Conservation (phyloP, 2,113 vertebrate genomes). For the Elaphurus davidianus region DNA sequence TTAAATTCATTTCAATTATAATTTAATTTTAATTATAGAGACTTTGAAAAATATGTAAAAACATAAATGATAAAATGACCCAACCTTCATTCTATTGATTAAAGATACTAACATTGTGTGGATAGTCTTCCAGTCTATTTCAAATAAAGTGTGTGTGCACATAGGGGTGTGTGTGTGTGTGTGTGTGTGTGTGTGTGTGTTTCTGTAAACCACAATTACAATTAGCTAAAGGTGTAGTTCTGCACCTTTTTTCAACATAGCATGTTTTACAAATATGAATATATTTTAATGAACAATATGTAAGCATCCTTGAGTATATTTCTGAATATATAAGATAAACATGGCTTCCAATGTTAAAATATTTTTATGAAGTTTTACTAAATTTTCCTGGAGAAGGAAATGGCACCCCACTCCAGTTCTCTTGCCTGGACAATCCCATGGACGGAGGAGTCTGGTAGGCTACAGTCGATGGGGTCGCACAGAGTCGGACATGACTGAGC, state of each 20-base stretch:
- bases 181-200: background rate
- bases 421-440: background rate
- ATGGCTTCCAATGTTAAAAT: background rate
- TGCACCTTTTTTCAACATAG: background rate
- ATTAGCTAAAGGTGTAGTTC: background rate
- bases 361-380: background rate
- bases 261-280: background rate
- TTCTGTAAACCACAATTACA: background rate
- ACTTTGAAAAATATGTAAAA: background rate
- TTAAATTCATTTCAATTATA: background rate
- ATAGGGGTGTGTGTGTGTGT: background rate
- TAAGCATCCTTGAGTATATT: background rate
- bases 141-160: background rate
- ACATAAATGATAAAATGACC: background rate
- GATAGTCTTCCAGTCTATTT: background rate
- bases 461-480: background rate
- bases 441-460: background rate
- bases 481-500: background rate
- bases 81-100: background rate
- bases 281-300: background rate
- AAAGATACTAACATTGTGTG: background rate
- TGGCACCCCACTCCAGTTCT: background rate
- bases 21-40: background rate
- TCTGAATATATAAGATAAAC: background rate
- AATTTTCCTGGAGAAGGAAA: background rate